Percentiles rank a stretch among this genome's conserved stretches.
Conservation (phyloP, 2,113 vertebrate species). For the Uropsilus gracilis region DNA sequence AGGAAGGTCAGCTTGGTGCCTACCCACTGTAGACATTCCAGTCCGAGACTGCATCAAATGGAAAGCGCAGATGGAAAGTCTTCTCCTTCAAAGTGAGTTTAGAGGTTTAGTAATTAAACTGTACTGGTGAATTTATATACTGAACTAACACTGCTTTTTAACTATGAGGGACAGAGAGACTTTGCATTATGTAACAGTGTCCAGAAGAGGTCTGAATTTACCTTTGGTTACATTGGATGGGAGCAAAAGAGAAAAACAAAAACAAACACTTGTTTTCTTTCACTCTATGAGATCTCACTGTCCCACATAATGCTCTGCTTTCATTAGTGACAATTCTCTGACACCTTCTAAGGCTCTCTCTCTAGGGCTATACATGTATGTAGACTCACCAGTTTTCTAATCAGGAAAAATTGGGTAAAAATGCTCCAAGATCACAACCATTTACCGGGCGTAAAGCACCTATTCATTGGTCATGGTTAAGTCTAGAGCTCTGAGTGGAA, state of each 20-base stretch:
- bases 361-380: neutral
- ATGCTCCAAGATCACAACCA: neutral
- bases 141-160: neutral
- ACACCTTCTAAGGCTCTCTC: neutral
- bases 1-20: accelerated
- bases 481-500: neutral
- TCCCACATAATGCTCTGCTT: neutral
- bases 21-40: too few species aligned
- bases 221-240: neutral
- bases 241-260: neutral
- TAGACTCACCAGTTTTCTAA: neutral
- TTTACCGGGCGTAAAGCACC: neutral
- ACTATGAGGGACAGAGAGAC: neutral
- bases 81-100: neutral
- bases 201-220: neutral
- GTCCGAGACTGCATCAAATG: neutral
- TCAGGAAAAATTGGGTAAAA: neutral
- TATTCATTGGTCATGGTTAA: neutral
- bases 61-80: neutral
- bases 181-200: neutral
- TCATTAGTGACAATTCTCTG: neutral
- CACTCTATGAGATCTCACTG: neutral
- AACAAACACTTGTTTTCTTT: neutral
- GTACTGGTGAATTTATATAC: neutral
- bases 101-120: neutral